Evolutionary conservation across 2,113 vertebrate genomes (phyloP).

Genomic region (Coturnix japonica): DNA sequence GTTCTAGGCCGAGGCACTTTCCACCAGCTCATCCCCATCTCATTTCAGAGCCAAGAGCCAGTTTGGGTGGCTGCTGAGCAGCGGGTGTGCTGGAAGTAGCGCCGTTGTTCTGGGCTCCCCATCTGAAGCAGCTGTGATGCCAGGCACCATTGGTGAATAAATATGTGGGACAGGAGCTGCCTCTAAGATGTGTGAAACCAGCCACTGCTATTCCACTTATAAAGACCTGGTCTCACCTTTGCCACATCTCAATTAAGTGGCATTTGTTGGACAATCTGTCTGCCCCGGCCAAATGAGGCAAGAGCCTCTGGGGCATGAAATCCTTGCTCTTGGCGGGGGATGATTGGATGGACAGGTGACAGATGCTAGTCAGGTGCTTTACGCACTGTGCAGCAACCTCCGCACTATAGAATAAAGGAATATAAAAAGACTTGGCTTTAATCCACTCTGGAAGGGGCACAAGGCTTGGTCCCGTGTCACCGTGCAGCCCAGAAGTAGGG

Average conservation of each 20-base stretch:
- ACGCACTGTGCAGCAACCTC: neutral
- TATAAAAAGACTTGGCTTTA: neutral
- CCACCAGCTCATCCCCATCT: neutral
- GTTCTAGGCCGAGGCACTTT: neutral
- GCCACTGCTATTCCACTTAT: accelerated
- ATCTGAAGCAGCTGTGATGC: neutral
- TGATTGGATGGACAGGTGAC: neutral
- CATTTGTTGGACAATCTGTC: neutral
- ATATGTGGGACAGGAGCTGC: neutral
- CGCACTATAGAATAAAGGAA: neutral
- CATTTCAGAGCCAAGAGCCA: accelerated
- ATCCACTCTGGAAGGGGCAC: neutral
- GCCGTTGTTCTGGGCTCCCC: neutral
- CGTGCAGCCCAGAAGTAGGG: neutral
- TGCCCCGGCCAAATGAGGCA: neutral
- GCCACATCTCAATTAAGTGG: neutral
- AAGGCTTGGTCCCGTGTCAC: neutral
- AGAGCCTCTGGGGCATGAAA: neutral
- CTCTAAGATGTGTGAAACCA: neutral
- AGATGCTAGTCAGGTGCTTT: neutral
- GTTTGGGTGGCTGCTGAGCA: neutral
- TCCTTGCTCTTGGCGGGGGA: neutral
- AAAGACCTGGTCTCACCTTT: neutral
- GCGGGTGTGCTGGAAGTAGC: accelerated
- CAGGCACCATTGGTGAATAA: neutral